Percentiles rank a stretch among this genome's conserved stretches.
Evolutionary conservation across 1,140 invertebrate genomes (phyloP).

Genomic region (Notospermus geniculatus): DNA sequence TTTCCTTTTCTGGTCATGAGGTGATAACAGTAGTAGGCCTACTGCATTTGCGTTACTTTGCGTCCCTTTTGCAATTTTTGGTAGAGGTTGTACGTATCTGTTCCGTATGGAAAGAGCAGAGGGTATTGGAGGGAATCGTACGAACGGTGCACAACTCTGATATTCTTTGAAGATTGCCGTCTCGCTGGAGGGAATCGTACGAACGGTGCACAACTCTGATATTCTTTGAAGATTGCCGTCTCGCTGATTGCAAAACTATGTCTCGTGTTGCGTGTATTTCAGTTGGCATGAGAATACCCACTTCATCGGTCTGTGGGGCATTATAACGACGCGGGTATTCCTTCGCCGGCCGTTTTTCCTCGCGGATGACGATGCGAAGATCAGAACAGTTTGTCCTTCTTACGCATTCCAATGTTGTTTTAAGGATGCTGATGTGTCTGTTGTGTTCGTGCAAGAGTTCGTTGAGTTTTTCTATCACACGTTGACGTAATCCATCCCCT

Average conservation of each 20-base stretch:
- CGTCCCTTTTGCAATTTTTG: background rate
- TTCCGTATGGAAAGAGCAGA: background rate
- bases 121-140: conserved; percentile 7
- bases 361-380: background rate
- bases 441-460: background rate
- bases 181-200: conserved; percentile 5
- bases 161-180: background rate
- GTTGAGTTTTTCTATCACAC: background rate
- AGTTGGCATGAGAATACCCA: conserved; percentile 1
- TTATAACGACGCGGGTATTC: background rate
- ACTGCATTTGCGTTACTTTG: conserved; percentile 13
- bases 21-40: conserved; percentile 19
- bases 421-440: background rate
- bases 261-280: background rate
- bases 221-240: background rate
- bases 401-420: background rate
- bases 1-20: conserved; percentile 25
- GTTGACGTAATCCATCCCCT: background rate
- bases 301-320: background rate
- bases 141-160: background rate
- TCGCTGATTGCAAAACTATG: background rate
- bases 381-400: conserved; percentile 1
- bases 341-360: background rate
- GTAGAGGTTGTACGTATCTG: background rate
- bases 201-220: background rate